Evolutionary conservation across 1,140 invertebrate species (phyloP), one percentile per base, ranked within the genome.

Genomic region (Melitaea cinxia): DNA sequence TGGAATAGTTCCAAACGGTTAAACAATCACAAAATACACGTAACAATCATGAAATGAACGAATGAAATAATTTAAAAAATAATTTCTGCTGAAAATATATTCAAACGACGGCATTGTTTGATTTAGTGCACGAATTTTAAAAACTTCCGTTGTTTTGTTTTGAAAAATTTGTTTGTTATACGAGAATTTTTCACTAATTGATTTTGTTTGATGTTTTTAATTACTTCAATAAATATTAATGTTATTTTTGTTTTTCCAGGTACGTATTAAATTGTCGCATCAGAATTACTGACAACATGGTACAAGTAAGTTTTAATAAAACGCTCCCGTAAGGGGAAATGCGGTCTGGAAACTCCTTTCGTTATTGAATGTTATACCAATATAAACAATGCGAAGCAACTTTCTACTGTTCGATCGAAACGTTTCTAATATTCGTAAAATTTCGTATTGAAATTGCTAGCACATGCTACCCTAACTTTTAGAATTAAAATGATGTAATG

Each of bases 321-420:
- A 35, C 19, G 10, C 23, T 39, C 6, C 17, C 23, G 19, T 42
- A 14, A 42, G 37, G 14, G 24, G 54, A 26, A 42, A n/a, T 56
- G 23, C 23, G 21, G 54, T 24, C 19, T 19, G 35, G 26, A 14
- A 42, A 35, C 12, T 23, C 15, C 23, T 37, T 56, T 39, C 35
- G 33, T 56, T 56, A 21, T 56, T 37, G 19, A 56, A 24, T 21
- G 17, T 21, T 45, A 17, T 9, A 24, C 35, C 39, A 24, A 56
- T 56, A 56, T 56, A 56, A 56, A 56, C 19, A 42, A 42, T 26
- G 21, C 54, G 54, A 56, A 42, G 54, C 54, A 56, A 56, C 42
- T 47, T 47, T 58, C 56, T 47, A 26, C 37, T 47, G 42, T 58
- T 47, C 39, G 56, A 58, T 57, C 39, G 21, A 19, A 23, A 23